Percentiles rank a stretch among this genome's conserved stretches.
Conservation (phyloP, 1,140 invertebrate genomes). For the Anadara kagoshimensis region DNA sequence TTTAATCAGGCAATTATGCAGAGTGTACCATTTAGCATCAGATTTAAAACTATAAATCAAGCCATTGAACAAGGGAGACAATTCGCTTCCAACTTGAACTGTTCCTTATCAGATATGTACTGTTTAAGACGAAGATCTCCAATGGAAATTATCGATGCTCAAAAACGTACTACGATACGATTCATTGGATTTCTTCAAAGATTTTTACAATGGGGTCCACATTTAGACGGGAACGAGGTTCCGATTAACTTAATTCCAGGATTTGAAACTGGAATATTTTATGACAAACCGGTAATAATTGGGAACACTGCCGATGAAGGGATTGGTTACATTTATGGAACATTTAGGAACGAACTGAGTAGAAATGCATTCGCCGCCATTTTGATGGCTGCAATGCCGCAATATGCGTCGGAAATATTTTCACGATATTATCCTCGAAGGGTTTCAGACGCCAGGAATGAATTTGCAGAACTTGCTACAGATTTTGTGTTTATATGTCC, state of each 20-base stretch:
- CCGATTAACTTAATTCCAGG: conserved; percentile 14
- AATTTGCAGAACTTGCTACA: conserved; percentile 30
- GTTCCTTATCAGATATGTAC: conserved; percentile 17
- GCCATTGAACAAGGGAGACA: conserved; percentile 26
- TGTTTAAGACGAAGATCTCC: conserved; percentile 39
- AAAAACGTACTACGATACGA: conserved; percentile 1
- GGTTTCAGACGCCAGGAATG: conserved; percentile 5
- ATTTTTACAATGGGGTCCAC: conserved; percentile 41
- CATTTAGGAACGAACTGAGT: conserved; percentile 19
- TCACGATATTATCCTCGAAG: conserved; percentile 23
- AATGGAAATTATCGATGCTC: conserved; percentile 32
- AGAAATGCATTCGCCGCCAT: conserved; percentile 14
- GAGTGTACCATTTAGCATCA: conserved; percentile 42
- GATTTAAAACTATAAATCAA: conserved; percentile 34
- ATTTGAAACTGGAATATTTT: conserved; percentile 16
- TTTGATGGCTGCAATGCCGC: conserved; percentile 27
- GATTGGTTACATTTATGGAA: conserved; percentile 23
- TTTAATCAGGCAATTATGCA: conserved; percentile 44
- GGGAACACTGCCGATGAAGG: conserved; percentile 44
- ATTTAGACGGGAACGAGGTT: conserved; percentile 40
- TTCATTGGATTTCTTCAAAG: conserved; percentile 22
- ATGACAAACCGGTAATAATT: conserved; percentile 40
- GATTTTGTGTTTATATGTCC: conserved; percentile 46
- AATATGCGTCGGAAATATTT: conserved; percentile 16
- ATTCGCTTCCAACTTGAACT: conserved; percentile 25